Base-by-base conservation (phyloP, 2,888 invertebrate genomes). In the Diarsia mendica region DNA sequence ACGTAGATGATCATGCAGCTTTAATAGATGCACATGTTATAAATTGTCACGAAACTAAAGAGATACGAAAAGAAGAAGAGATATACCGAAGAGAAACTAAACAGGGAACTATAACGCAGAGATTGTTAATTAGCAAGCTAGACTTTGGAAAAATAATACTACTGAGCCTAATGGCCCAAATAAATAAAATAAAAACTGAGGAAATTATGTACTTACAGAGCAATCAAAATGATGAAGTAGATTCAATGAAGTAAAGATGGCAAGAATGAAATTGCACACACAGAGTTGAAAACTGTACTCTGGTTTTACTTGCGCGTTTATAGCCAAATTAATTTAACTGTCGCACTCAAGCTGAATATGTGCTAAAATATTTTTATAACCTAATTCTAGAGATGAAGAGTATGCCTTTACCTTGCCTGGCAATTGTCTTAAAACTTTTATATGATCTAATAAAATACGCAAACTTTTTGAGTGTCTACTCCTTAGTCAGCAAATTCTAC, bases 341-440 rank as follows among this genome's bases (percentile, higher is more conserved):
- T n/a, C 53, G 28, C 67, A 55, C 76, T 82, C 33, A 39, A 71
- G 58, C 58, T 70, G 58, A 82, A 65, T 68, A 66, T 75, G 82
- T 79, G 68, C 76, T 79, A 75, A 79, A 79, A 68, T 79, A 76
- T 75, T 81, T 75, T 75, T 75, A 79, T 68, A 33, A 44, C 44
- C 44, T 28, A 33, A 64, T n/a, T 6, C 33, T 60, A 51, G 13
- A 65, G 60, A 65, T 80, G 51, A 61, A 18, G 74, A 53, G 28
- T 66, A 53, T 51, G 49, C 23, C 23, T 58, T 28, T 49, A 60
- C n/a, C 63, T 72, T 48, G 23, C 23, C 73, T 51, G 64, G 46
- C 18, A 75, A 53, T 65, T 60, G n/a, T 60, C 72, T 65, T 82
- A 49, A 81, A 79, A 79, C 48, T 76, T 79, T 79, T 79, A 68